phyloP scores from a whole-genome alignment of 2,113 vertebrate genomes.

The Pelecanus crispus region DNA sequence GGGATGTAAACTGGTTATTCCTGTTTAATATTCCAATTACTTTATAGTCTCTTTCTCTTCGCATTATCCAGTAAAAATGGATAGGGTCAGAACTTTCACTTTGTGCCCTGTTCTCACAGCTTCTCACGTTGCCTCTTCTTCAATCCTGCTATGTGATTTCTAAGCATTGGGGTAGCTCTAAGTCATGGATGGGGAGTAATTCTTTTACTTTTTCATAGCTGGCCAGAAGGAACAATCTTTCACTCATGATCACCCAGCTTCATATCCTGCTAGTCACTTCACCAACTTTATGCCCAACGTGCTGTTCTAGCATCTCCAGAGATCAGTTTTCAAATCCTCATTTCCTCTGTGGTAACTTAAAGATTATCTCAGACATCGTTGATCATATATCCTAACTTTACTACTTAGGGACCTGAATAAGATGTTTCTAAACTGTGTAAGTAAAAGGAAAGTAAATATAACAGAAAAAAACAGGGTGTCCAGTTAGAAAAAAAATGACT shows the following conservation, averaged over 20 bases:
- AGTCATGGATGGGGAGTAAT: background rate
- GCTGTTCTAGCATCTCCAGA: background rate
- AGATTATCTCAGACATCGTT: background rate
- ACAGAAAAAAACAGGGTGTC: background rate
- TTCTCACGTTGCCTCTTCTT: background rate
- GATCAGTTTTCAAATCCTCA: background rate
- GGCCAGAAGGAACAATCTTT: background rate
- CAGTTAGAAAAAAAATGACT: background rate
- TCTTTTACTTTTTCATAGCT: background rate
- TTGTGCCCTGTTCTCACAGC: background rate
- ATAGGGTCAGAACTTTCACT: no score
- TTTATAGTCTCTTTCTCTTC: background rate
- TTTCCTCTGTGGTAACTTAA: background rate
- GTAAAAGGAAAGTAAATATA: background rate
- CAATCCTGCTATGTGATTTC: background rate
- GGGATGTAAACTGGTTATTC: background rate
- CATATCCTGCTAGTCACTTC: background rate
- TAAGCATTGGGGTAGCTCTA: background rate
- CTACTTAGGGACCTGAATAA: background rate
- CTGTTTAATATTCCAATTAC: background rate
- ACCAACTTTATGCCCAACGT: background rate
- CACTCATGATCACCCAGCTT: background rate
- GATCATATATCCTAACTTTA: background rate
- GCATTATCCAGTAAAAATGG: background rate
- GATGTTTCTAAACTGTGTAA: background rate